Conservation (phyloP, 2,113 vertebrate species). For the Bagarius yarrelli region DNA sequence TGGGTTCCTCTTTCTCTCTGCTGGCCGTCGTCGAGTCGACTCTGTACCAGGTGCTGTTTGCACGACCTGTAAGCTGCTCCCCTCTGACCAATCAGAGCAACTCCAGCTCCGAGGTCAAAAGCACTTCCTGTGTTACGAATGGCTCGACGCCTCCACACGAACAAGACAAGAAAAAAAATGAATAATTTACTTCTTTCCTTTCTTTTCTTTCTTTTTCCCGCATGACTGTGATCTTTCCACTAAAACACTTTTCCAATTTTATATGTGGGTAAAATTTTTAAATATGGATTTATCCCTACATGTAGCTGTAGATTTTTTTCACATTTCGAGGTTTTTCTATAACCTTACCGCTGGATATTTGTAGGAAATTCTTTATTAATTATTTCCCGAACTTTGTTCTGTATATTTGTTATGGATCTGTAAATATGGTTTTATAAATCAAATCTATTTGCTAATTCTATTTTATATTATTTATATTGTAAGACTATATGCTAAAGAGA, state of each 20-base stretch:
- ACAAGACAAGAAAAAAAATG: conserved; percentile 13
- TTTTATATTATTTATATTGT: conserved; percentile 64
- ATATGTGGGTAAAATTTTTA: neutral
- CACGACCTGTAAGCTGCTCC: conserved; percentile 60
- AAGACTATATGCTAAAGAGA: neutral
- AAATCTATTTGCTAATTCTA: conserved; percentile 57
- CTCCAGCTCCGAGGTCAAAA: conserved; percentile 4
- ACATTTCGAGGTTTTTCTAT: neutral
- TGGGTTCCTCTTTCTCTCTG: conserved; percentile 68
- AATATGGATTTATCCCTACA: neutral
- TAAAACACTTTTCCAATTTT: neutral
- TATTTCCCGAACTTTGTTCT: conserved; percentile 12
- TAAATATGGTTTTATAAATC: conserved; percentile 56
- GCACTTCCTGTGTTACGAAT: neutral
- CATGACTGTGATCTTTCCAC: conserved; percentile 12
- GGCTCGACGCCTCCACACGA: neutral
- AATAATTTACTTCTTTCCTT: neutral
- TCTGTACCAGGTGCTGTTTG: conserved; percentile 77
- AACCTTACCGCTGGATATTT: conserved; percentile 35
- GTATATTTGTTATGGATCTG: conserved; percentile 42
- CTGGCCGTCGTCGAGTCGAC: conserved; percentile 76
- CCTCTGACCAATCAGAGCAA: conserved; percentile 61
- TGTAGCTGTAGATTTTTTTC: conserved; percentile 13
- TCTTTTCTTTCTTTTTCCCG: neutral
- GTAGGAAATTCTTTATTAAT: conserved; percentile 54